These are phyloP conservation scores for Cyanistes caeruleus DNA, from an alignment of 2,113 vertebrate genomes.

Conservation along the genomic window DNA sequence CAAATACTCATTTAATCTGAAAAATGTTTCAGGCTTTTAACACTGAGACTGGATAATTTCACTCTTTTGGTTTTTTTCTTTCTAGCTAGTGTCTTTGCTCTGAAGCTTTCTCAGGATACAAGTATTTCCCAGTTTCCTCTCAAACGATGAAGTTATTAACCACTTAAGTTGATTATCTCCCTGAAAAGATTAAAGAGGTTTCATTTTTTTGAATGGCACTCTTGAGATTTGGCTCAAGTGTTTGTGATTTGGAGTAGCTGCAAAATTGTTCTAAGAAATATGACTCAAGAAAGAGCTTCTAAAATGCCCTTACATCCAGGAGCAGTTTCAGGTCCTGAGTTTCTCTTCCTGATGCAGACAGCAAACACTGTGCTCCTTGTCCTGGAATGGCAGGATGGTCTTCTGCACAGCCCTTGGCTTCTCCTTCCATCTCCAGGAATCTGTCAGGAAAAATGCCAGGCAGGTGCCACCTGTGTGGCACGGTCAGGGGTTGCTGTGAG, in stretches of 20 bases:
- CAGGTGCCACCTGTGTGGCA: neutral
- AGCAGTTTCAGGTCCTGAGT: neutral
- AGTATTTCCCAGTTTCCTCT: neutral
- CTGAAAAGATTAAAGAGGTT: conserved; percentile 38
- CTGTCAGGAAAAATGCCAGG: neutral
- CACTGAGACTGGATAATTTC: neutral
- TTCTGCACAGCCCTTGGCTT: neutral
- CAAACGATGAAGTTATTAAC: neutral
- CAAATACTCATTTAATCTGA: neutral
- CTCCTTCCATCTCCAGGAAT: neutral
- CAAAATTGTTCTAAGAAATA: neutral
- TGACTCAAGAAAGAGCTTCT: neutral
- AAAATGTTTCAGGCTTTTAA: neutral
- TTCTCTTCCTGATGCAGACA: neutral
- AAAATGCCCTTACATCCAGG: neutral
- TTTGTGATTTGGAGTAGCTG: neutral
- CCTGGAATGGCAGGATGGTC: neutral
- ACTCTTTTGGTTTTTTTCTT: neutral
- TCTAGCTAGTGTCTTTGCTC: neutral
- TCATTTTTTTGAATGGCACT: conserved; percentile 24
- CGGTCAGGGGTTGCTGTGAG: neutral
- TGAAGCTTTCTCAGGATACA: neutral
- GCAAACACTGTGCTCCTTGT: neutral
- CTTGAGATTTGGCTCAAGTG: conserved; percentile 23
- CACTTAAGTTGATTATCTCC: conserved; percentile 38